A percentile compares a stretch with the other conserved stretches of the same genome.
These are phyloP conservation scores for Drosophila repletoides DNA, from an alignment of 1,140 invertebrate genomes.

Conservation along the genomic window DNA sequence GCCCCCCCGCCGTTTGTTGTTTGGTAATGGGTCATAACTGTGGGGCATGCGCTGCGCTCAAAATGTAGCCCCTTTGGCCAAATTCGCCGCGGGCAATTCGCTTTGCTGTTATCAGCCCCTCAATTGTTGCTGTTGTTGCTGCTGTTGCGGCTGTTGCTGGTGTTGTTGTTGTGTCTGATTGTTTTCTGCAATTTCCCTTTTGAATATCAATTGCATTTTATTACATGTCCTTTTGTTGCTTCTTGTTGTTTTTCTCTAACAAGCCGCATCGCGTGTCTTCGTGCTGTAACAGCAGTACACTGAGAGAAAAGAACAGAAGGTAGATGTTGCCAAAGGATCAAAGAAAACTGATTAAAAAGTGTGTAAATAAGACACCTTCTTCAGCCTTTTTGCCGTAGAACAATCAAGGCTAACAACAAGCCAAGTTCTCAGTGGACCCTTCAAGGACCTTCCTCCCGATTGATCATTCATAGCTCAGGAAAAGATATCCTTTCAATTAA, in stretches of 20 bases:
- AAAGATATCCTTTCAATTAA: no score
- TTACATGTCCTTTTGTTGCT: constrained; percentile 53
- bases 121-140: constrained; percentile 11
- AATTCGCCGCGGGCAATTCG: constrained; percentile 50
- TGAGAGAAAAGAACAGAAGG: no score
- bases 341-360: no score
- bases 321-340: no score
- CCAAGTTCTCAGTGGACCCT: no score
- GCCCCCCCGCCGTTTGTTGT: no score
- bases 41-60: constrained; percentile 58
- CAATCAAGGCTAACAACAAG: no score
- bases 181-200: constrained; percentile 64
- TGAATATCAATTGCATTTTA: constrained; percentile 76
- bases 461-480: no score
- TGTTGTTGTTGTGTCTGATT: constrained; percentile 23
- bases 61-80: constrained; percentile 45
- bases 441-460: no score
- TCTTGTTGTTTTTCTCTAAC: constrained; percentile 42
- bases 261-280: constrained; percentile 47
- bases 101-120: constrained; percentile 27
- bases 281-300: constrained; percentile 47
- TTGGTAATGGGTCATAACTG: constrained; percentile 8
- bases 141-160: constrained; percentile 1
- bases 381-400: no score
- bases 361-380: no score